Evolutionary conservation across 2,888 invertebrate genomes (phyloP).

Genomic region (Hyalella azteca): DNA sequence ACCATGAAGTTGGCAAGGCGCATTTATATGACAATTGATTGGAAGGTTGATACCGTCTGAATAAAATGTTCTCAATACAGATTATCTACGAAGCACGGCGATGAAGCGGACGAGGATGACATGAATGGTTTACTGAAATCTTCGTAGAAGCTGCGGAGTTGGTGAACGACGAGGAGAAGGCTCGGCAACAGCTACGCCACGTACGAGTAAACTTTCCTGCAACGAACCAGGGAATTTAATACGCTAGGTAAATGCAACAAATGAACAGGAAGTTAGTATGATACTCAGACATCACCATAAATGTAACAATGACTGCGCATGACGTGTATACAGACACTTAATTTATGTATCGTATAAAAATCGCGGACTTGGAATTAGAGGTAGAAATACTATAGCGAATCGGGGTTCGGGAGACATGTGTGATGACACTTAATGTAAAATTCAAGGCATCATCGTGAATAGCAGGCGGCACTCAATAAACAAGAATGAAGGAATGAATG

Average conservation of each 20-base stretch:
- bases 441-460: no score
- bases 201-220: constrained; percentile 55
- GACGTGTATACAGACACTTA: background rate
- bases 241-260: background rate
- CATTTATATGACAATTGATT: no score
- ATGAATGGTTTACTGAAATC: background rate
- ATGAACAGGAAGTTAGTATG: background rate
- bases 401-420: no score
- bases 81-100: no score
- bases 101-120: background rate
- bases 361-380: background rate
- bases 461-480: no score
- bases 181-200: constrained; percentile 41
- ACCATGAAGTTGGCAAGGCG: background rate
- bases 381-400: background rate
- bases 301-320: background rate
- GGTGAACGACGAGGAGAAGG: background rate
- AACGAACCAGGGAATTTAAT: background rate
- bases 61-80: no score
- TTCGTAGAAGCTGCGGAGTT: background rate
- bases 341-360: background rate
- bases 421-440: no score
- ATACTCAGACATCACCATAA: background rate
- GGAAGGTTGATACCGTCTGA: no score
- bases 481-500: no score